Base-by-base conservation (phyloP, 2,113 vertebrate species). In the Cyanocitta stelleri region DNA sequence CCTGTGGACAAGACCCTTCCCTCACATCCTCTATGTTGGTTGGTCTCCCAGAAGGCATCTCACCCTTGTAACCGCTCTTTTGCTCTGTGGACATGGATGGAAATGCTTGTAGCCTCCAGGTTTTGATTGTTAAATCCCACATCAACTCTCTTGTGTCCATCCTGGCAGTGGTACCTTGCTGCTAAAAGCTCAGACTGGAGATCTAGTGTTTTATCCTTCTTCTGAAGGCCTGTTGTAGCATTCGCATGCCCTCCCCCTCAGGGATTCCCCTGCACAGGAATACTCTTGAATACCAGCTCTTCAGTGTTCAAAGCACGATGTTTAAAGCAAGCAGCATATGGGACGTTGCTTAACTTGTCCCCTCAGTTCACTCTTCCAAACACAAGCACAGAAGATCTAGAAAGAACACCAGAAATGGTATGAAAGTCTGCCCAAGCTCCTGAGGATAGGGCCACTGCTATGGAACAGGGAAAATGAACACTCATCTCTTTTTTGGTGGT, bases 51-150 rank as follows among this genome's bases (percentile, higher is more conserved):
- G 44, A 69, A 73, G 63, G 41, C 21, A 51, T 11, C 63, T 61
- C 29, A 18, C 4, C 37, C 54, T 52, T 22, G 23, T 18, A 55
- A 78, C 5, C 19, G 11, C 35, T 63, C 18, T 16, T 80, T 39
- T 66, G 12, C 29, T 20, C 19, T 27, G 13, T 44, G 58, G 29
- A 52, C 15, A 10, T 9, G 11, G 30, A 48, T 26, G n/a, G 76
- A 84, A 89, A 63, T 0, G 0, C 24, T 44, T 8, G 1, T 0
- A 35, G 30, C 17, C 48, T 71, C 52, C 14, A n/a, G 19, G 11
- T 63, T 85, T 32, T 58, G 24, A 51, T 2, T 59, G 21, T 18
- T 63, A 92, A 63, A 64, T 46, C 30, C 24, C 55, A 35, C 13
- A 84, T 19, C n/a, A 67, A n/a, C 17, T 9, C 48, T 66, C n/a